phyloP scores from a whole-genome alignment of 1,140 invertebrate genomes.

The Myzus persicae region DNA sequence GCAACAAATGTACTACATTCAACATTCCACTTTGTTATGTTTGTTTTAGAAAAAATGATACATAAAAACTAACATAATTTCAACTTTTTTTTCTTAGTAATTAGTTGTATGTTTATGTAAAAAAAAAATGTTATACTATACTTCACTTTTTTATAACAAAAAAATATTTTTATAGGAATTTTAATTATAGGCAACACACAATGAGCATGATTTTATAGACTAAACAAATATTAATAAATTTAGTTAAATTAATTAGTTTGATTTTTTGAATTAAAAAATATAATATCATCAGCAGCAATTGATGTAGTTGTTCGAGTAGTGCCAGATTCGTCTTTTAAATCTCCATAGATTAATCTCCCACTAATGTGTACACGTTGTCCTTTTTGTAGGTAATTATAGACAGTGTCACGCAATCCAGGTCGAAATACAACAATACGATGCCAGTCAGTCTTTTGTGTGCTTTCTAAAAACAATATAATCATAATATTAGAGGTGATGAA shows the following conservation, averaged over 20 bases:
- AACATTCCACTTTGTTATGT: neutral
- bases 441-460: conserved; percentile 86
- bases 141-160: neutral
- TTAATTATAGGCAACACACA: neutral
- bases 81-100: neutral
- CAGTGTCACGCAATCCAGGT: conserved; percentile 78
- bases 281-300: conserved; percentile 86
- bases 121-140: neutral
- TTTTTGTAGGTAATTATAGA: conserved; percentile 83
- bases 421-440: conserved; percentile 89
- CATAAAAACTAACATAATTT: neutral
- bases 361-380: conserved; percentile 85
- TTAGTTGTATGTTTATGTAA: too few species aligned
- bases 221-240: conserved; percentile 1
- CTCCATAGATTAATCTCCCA: conserved; percentile 85
- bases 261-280: conserved; percentile 72
- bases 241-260: neutral
- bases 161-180: neutral
- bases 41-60: neutral
- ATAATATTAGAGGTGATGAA: neutral
- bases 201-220: neutral
- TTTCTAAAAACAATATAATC: conserved; percentile 14
- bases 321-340: conserved; percentile 82
- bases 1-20: neutral
- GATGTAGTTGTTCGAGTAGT: conserved; percentile 75